Base-by-base conservation (phyloP, 1,140 invertebrate species). In the Drosophila parabipectinata region DNA sequence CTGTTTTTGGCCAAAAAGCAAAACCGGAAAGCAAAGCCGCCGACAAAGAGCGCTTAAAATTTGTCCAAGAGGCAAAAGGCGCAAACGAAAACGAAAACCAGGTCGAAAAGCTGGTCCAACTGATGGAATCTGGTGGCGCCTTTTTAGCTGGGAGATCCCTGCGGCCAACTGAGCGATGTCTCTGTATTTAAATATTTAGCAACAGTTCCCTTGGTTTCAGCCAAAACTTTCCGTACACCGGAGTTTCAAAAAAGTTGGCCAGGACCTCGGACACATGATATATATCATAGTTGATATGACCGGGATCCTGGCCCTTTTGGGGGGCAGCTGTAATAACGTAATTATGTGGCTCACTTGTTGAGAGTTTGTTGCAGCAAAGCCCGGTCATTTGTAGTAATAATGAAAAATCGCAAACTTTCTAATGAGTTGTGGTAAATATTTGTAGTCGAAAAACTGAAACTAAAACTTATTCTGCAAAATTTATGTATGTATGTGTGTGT, bases 41-140 rank as follows among this genome's bases (percentile, higher is more conserved):
- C 81, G 68, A 85, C 82, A 85, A 81, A 85, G 73, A 75, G 61
- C 60, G 73, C 77, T 80, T 85, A 76, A 87, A 82, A 87, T 63
- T 32, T 81, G 74, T 72, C 74, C 73, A 75, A 75, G 69, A 63
- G 15, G 8, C 9, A 32, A 32, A 28, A 28, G 26, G 26, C 26
- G 26, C 5, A 28, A 28, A 37, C 9, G 34, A 12, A 76, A 81
- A 76, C 41, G 57, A 48, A 48, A 74, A 74, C 50, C 52, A 75
- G 72, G 60, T 75, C 60, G 53, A 47, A 50, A 39, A 12, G 6
- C 48, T 58, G 62, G 62, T 53, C 63, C 54, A 26, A 15, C 60
- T 67, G 63, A 64, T 64, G 63, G 47, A 67, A 67, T 64, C 63
- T 53, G 44, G 18, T 9, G 24, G 44, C 44, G 5, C 15, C 41